A percentile compares a stretch with the other conserved stretches of the same genome.
phyloP scores from a whole-genome alignment of 2,113 vertebrate species.

The Neotragus moschatus region DNA sequence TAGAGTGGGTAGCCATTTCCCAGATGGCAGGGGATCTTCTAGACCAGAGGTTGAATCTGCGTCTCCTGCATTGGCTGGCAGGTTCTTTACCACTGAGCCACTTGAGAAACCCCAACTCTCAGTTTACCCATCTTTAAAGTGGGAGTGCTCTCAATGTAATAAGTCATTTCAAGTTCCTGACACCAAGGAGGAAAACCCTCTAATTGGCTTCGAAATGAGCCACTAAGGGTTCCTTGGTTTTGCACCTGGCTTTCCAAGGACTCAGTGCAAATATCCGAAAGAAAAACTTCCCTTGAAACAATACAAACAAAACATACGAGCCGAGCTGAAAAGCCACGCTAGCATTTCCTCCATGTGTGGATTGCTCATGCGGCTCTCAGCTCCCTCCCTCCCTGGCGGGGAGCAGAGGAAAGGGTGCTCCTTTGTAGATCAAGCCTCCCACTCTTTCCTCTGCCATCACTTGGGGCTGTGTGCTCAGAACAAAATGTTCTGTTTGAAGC shows the following conservation, averaged over 20 bases:
- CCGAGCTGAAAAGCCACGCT: not conserved
- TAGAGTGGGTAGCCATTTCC: not conserved
- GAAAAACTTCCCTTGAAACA: not conserved
- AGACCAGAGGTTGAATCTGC: not conserved
- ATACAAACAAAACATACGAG: not conserved
- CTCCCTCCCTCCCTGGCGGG: not conserved
- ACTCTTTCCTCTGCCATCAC: not conserved
- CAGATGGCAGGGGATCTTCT: not conserved
- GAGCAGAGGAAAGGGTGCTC: not conserved
- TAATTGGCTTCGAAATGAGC: not conserved
- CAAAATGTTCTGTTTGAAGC: constrained; percentile 5
- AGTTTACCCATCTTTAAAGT: not conserved
- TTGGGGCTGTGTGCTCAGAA: constrained; percentile 14
- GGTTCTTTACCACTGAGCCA: not conserved
- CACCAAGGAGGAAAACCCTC: not conserved
- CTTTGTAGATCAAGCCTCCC: not conserved
- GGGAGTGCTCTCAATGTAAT: not conserved
- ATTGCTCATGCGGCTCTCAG: not conserved
- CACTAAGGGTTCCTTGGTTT: not conserved
- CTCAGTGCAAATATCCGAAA: not conserved
- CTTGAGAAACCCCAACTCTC: not conserved
- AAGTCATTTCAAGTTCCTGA: not conserved
- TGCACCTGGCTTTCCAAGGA: not conserved
- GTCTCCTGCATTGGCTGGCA: not conserved
- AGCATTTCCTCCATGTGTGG: not conserved